Base-by-base conservation (phyloP, 2,797 vertebrate species). In the Eulemur mongoz region DNA sequence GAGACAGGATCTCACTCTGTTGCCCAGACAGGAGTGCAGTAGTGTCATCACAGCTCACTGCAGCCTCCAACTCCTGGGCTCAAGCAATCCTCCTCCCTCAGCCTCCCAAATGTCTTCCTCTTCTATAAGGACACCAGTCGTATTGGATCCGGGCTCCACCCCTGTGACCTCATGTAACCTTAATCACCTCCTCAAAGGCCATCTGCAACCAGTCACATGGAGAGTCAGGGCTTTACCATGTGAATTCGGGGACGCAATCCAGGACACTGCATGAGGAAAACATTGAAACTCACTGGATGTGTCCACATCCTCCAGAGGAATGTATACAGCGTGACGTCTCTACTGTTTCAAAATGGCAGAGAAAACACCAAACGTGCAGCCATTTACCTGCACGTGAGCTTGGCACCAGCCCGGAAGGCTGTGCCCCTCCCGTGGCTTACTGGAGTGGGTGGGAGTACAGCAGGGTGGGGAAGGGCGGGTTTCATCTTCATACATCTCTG, bases 211-310 rank as follows among this genome's bases (percentile, higher is more conserved):
- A 8, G 52, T 32, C 45, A 6, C 35, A 4, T 0, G 15, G 61
- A 18, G 20, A 50, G 23, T 27, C 1, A 32, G 59, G 50, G 8
- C 32, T 7, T 54, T 3, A 3, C 18, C 45, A 0, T 14, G 8
- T 0, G 45, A n/a, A 11, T 20, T 32, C 2, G 2, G 10, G 30
- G n/a, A 7, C 3, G 10, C 8, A 0, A 2, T 13, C 22, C 11
- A 1, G 48, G 10, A n/a, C 23, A 4, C 0, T 0, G 57, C 23
- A 0, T 0, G 2, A 52, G 27, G 43, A 50, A 45, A 17, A 35
- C 27, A 18, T 45, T 45, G 27, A 12, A 52, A 32, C 14, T 22
- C 3, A 18, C 22, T 73, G 23, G 52, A 30, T 32, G 4, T 43
- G 84, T 25, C 80, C 40, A 20, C 7, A 0, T 12, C 27, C 79